phyloP scores from a whole-genome alignment of 1,140 invertebrate species.

The Drosophila nigromelanica region DNA sequence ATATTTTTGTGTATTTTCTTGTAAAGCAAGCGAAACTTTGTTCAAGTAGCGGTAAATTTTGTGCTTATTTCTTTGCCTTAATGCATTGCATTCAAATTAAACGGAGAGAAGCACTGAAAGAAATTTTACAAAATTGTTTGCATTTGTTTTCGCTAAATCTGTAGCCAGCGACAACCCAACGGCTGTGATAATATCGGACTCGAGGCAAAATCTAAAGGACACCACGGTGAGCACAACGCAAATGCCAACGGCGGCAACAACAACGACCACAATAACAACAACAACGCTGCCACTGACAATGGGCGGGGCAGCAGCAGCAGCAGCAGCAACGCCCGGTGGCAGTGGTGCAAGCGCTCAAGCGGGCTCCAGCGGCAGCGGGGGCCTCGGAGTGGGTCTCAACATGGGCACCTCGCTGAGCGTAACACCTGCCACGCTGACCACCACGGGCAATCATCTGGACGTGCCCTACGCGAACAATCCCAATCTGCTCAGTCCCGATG shows the following conservation, averaged over 20 bases:
- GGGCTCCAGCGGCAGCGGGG: conserved; percentile 40
- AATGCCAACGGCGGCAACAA: conserved; percentile 66
- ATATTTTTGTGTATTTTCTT: conserved; percentile 32
- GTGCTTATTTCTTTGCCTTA: conserved; percentile 37
- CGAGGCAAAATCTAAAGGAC: conserved; percentile 82
- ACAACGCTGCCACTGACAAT: conserved; percentile 58
- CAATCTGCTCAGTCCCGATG: conserved; percentile 92
- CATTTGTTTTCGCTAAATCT: neutral
- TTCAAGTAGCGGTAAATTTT: conserved; percentile 47
- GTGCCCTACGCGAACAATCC: conserved; percentile 91
- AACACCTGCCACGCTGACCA: conserved; percentile 64
- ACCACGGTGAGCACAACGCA: conserved; percentile 70
- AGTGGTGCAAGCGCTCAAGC: neutral
- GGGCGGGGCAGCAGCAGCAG: conserved; percentile 34
- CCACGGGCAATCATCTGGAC: conserved; percentile 89
- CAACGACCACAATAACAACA: conserved; percentile 70
- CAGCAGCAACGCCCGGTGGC: conserved; percentile 1
- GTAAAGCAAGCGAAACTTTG: conserved; percentile 40
- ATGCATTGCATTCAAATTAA: conserved; percentile 31
- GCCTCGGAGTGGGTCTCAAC: conserved; percentile 50
- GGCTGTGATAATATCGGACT: conserved; percentile 83
- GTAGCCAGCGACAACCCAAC: conserved; percentile 80
- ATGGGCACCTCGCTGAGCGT: conserved; percentile 61
- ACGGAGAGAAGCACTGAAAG: conserved; percentile 1
- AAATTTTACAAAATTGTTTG: conserved; percentile 8